These are phyloP conservation scores for Drosophila jambulina DNA, from an alignment of 1,140 invertebrate genomes.

Conservation along the genomic window DNA sequence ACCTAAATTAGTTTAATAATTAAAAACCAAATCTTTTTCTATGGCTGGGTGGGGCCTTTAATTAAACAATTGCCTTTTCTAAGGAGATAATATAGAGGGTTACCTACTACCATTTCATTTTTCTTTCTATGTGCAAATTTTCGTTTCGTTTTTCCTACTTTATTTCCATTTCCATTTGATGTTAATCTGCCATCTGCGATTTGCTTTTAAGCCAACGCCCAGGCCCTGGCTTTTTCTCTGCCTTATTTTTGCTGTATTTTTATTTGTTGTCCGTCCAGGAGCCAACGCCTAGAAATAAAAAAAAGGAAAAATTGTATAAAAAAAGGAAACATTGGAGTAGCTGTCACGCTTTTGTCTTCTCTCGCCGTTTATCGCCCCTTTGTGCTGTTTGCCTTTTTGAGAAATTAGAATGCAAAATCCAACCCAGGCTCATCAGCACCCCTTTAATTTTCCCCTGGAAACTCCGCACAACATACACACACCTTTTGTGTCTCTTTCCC, in stretches of 20 bases:
- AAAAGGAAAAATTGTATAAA: constrained; percentile 5
- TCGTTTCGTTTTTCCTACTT: constrained; percentile 6
- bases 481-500: constrained; percentile 24
- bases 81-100: not conserved
- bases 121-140: constrained; percentile 5
- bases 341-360: constrained; percentile 46
- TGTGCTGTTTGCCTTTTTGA: constrained; percentile 52
- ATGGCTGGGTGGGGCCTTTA: not conserved
- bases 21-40: not conserved
- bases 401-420: constrained; percentile 65
- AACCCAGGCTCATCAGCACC: constrained; percentile 19
- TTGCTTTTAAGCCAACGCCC: constrained; percentile 61
- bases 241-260: not conserved
- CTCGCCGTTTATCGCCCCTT: constrained; percentile 24
- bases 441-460: constrained; percentile 26
- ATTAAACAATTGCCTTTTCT: constrained; percentile 1
- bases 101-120: not conserved
- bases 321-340: constrained; percentile 33
- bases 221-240: constrained; percentile 18
- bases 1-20: not conserved
- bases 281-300: constrained; percentile 75
- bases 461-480: constrained; percentile 19
- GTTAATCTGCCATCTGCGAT: constrained; percentile 74
- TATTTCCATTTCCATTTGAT: constrained; percentile 59
- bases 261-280: constrained; percentile 18